Conservation (phyloP, 2,888 invertebrate genomes). For the Tineola bisselliella region DNA sequence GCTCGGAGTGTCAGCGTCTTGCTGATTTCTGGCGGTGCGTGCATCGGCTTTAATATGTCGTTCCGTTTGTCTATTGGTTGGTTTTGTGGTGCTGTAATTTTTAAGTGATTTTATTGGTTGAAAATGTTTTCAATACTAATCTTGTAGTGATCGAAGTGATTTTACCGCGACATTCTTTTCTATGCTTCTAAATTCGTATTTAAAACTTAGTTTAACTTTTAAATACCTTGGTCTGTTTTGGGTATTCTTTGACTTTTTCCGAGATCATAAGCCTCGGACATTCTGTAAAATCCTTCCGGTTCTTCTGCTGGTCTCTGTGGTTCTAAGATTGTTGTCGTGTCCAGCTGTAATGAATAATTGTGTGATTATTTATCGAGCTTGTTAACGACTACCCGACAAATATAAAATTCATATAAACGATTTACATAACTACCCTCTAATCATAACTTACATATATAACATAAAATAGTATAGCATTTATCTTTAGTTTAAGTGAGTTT, state of each 20-base stretch:
- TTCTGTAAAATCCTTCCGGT: slow-evolving; percentile 16
- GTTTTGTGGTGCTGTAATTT: slow-evolving; percentile 21
- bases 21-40: slow-evolving; percentile 23
- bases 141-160: too few species aligned
- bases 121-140: too few species aligned
- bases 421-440: too few species aligned
- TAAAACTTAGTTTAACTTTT: too few species aligned
- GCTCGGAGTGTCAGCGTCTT: slow-evolving; percentile 39
- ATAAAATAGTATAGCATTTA: too few species aligned
- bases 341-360: slow-evolving; percentile 28
- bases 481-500: too few species aligned
- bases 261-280: slow-evolving; percentile 11
- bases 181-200: too few species aligned
- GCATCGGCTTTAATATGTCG: slow-evolving; percentile 21
- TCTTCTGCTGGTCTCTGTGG: slow-evolving; percentile 27
- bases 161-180: too few species aligned
- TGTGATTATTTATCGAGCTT: not conserved
- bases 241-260: slow-evolving; percentile 36
- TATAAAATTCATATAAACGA: too few species aligned
- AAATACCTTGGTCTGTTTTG: slow-evolving; percentile 40
- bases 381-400: too few species aligned
- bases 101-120: not conserved
- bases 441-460: too few species aligned
- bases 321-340: slow-evolving; percentile 25
- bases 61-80: slow-evolving; percentile 26